Evolutionary conservation across 2,797 vertebrate genomes (phyloP), one percentile per base, ranked within the genome.

Genomic region (Typhlichthys eigenmanni): DNA sequence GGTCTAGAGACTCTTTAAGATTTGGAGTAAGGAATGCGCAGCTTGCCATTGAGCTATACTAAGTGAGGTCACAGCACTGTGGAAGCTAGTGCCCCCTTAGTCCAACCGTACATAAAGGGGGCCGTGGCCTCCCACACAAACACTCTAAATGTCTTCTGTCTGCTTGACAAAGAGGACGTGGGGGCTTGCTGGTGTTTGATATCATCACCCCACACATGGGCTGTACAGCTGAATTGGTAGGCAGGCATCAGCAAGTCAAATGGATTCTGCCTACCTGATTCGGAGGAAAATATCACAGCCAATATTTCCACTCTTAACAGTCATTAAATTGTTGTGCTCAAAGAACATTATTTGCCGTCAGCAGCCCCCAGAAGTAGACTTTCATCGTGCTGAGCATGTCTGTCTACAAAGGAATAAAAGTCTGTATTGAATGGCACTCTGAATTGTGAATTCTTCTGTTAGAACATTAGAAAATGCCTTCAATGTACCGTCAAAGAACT

Each of bases 11-110:
- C 83, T 82, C 61, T 64, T 66, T 67, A 68, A 77, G 83, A 86
- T 69, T 68, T 64, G 46, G 64, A 69, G 60, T n/a, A n/a, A 79
- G 83, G 88, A 91, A 91, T 90, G 84, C 78, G 83, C 71, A 73
- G 74, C 66, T 55, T 54, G 29, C 82, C 87, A 87, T 89, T 90
- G 83, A 90, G 83, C 84, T 70, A 74, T 74, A 70, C 79, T 82
- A 82, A 82, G 80, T 82, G 81, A 88, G 86, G 84, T 91, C 88
- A 90, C 60, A 64, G 71, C 58, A 66, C 69, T 79, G 82, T 76
- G 81, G 81, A 76, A 81, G 75, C 67, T 66, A 78, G 69, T 57
- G 80, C 60, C 79, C 78, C 79, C 68, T 62, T 61, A 69, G 62
- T 64, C 58, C 68, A 76, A 83, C 73, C 68, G 61, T 69, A 75